Evolutionary conservation across 2,888 invertebrate genomes (phyloP), one percentile per base, ranked within the genome.

Genomic region (Altica lythri): DNA sequence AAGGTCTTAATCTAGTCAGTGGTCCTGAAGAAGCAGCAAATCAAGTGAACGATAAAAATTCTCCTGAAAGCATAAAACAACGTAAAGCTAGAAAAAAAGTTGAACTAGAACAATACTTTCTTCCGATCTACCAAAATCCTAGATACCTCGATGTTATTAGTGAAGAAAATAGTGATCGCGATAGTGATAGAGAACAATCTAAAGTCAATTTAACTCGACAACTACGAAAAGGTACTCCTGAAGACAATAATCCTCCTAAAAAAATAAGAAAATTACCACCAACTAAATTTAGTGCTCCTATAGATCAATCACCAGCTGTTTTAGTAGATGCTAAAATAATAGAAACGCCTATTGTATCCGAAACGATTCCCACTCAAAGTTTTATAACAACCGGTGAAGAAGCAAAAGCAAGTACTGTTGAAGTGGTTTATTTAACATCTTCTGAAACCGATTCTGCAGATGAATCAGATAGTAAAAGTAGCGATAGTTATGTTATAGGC

Each of bases 131-230:
- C 54, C 75, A 84, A 4, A 83, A 84, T 66, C 84, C 86, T 8
- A 81, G 88, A 69, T 86, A 83, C 61, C 77, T 90, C 68, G 89
- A 89, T 69, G 88, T 87, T 4, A 90, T 90, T 61, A 85, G 86
- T 66, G 90, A 90, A 75, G 49, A 49, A 34, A 32, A 30, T n/a
- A 88, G 88, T 66, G 85, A 87, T 66, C 61, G 59, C 22, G 79
- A 83, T 3, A 85, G 84, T 60, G 80, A 83, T 60, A 78, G 62
- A 40, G 74, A 75, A 54, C 62, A 65, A 12, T 59, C 62, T 1
- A 34, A 46, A 35, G 25, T 16, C 13, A 62, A 61, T 19, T 59
- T 81, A 5, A 64, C 60, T 5, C 50, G 53, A 5, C 55, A 66
- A 22, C 35, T 65, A 8, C 70, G 69, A 57, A 68, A 66, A 57